phyloP scores from a whole-genome alignment of 2,797 vertebrate genomes.

The Decapterus maruadsi region DNA sequence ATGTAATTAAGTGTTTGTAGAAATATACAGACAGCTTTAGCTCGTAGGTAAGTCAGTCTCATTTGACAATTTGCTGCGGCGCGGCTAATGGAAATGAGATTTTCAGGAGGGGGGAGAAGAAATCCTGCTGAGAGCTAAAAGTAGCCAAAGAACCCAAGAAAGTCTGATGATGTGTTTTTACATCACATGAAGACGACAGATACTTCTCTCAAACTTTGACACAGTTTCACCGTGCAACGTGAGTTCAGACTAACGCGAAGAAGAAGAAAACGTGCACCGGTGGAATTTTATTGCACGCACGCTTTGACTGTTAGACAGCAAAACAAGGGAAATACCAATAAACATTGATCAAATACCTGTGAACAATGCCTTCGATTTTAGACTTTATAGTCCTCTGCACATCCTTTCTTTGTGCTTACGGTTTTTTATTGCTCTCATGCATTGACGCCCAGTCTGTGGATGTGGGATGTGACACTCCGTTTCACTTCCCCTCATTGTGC shows the following conservation, averaged over 20 bases:
- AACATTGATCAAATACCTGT: slow-evolving; percentile 23
- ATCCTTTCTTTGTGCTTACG: slow-evolving; percentile 40
- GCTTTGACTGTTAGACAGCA: background rate
- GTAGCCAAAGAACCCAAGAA: background rate
- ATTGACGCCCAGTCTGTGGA: background rate
- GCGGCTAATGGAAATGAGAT: slow-evolving; percentile 11
- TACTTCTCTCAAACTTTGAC: slow-evolving; percentile 1
- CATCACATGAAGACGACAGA: background rate
- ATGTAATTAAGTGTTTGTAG: slow-evolving; percentile 2
- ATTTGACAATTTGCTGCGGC: slow-evolving; percentile 11
- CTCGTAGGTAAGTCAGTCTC: background rate
- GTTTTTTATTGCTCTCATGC: slow-evolving; percentile 14
- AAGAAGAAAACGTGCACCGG: background rate
- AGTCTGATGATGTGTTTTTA: background rate
- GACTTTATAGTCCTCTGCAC: background rate
- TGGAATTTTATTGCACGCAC: slow-evolving; percentile 10
- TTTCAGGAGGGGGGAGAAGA: background rate
- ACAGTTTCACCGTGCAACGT: background rate
- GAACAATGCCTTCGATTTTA: slow-evolving; percentile 21
- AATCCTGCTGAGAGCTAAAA: background rate
- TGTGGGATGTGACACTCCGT: slow-evolving; percentile 20
- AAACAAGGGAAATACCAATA: slow-evolving; percentile 40
- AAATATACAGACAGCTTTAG: background rate
- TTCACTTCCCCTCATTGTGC: slow-evolving; percentile 49
- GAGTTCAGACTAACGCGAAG: too few species aligned